Evolutionary conservation across 2,888 invertebrate species (phyloP), one percentile per base, ranked within the genome.

Genomic region (Brachypalpus laphriformis): DNA sequence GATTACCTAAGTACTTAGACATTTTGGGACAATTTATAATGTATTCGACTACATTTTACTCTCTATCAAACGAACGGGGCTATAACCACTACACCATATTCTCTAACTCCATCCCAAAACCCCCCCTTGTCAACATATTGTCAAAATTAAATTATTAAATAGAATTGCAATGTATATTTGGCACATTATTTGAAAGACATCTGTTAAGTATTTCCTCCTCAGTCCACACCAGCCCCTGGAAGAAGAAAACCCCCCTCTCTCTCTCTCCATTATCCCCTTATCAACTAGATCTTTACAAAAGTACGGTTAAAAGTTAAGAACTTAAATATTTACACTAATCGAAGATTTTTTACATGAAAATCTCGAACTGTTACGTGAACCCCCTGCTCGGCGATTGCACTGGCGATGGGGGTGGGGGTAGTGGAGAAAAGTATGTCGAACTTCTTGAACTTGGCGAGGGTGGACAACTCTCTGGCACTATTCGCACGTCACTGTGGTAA

Each of bases 401-500:
- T 16, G 97, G 97, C 47, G 97, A 97, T 25, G 97, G 97, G 7
- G 98, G 97, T 8, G 98, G 98, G 37, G 96, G 96, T 82, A 95
- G 91, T 2, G 96, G 97, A 91, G 95, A 95, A 89, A 95, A 96
- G 90, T 95, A 96, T n/a, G 95, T 95, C 37, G 95, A 95, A 20
- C 96, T 96, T 82, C 96, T 93, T 5, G 96, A 96, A 83, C 96
- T 95, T 0, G 94, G 94, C 51, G 94, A 94, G 22, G 94, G 93
- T 22, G 95, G 95, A 87, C 95, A 95, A 87, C 94, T 94, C 87
- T 94, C 93, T 3, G 93, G 93, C 45, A 92, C 90, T 66, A 93
- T 93, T 75, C 93, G 93, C 16, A 93, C 93, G 89, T 95, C 96
- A 87, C 95, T 95, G 88, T 96, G 95, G 90, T 95, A 96, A 89